Base-by-base conservation (phyloP, 2,888 invertebrate species). In the Encarsia formosa region DNA sequence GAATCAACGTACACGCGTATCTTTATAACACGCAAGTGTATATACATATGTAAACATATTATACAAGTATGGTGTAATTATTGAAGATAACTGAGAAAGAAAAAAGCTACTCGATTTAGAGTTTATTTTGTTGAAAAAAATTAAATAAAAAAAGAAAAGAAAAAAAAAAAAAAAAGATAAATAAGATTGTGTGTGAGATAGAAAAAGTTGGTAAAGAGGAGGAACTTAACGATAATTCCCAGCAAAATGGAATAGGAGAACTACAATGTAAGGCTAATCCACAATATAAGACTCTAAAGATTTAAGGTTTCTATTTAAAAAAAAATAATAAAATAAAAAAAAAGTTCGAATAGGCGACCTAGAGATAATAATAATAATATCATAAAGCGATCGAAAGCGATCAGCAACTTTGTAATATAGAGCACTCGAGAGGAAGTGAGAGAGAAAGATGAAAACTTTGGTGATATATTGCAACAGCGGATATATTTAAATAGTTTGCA, bases 81-180 rank as follows among this genome's bases (percentile, higher is more conserved):
- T 65, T 64, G 65, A 69, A 65, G 58, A 66, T 66, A 63, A 66
- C 60, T 62, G 63, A 62, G 62, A 60, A 39, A 56, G 43, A 49
- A 52, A 51, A 54, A 62, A 59, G 59, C 61, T 66, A 64, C 63
- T 66, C 64, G 60, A 66, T 65, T 67, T 68, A 69, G 70, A 72
- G 69, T 72, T 72, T 72, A 73, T 73, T 74, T 73, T 72, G 68
- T 72, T 70, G 68, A 70, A 61, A 59, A 54, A 48, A 61, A 58
- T 34, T 43, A 48, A 47, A 48, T 49, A 37, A 39, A 22, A 39
- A 24, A 20, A 23, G 48, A 47, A n/a, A n/a, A 15, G 38, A 26
- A 16, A 31, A 45, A 35, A 46, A 49, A 11, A 26, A 26, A 26
- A 26, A 26, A 26, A 29, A 16, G 23, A 56, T 43, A 18, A 43